These are phyloP conservation scores for Drosophila jambulina DNA, from an alignment of 1,140 invertebrate genomes.

Conservation along the genomic window DNA sequence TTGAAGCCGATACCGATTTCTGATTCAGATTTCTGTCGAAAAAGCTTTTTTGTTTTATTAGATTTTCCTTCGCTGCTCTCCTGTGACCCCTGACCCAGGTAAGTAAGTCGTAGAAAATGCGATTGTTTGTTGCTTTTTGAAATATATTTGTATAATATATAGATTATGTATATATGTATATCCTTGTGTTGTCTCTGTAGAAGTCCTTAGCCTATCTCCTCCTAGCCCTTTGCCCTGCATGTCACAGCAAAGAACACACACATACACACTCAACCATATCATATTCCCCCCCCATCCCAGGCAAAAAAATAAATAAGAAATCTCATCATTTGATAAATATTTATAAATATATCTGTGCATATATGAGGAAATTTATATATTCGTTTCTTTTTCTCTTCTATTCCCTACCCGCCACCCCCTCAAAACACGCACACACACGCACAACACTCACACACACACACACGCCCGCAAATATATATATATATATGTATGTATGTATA, in stretches of 20 bases:
- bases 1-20: not conserved
- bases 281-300: conserved; percentile 9
- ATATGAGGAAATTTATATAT: conserved; percentile 57
- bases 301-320: conserved; percentile 25
- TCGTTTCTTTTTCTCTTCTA: conserved; percentile 76
- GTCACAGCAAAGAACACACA: conserved; percentile 23
- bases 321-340: conserved; percentile 68
- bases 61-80: conserved; percentile 25
- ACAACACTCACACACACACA: conserved; percentile 38
- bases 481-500: conserved; percentile 59
- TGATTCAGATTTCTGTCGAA: conserved; percentile 14
- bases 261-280: conserved; percentile 10
- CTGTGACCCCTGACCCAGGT: conserved; percentile 44
- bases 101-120: conserved; percentile 39
- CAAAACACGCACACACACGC: conserved; percentile 21
- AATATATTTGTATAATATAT: not conserved
- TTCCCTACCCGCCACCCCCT: conserved; percentile 35
- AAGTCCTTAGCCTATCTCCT: conserved; percentile 1
- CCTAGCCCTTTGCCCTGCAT: conserved; percentile 18
- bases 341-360: conserved; percentile 55
- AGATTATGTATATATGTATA: not conserved
- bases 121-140: conserved; percentile 1
- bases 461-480: conserved; percentile 39
- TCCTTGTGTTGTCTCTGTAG: conserved; percentile 3
- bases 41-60: conserved; percentile 51